A percentile compares a stretch with the other conserved stretches of the same genome.
Conservation (phyloP, 1,140 invertebrate genomes). For the Neodiprion pinetum region DNA sequence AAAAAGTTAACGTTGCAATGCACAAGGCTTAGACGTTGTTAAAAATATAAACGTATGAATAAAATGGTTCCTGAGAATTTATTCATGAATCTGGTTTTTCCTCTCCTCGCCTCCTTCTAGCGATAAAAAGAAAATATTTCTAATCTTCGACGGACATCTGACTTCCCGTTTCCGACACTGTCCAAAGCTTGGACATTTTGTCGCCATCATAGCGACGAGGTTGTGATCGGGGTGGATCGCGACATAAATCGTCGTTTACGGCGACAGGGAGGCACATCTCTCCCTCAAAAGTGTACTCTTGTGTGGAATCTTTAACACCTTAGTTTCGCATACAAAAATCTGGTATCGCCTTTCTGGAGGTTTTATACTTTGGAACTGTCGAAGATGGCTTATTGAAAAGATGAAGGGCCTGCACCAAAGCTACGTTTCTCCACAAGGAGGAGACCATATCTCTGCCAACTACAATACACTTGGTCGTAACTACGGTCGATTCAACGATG, state of each 20-base stretch:
- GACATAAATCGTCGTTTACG: slow-evolving; percentile 68
- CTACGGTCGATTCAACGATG: slow-evolving; percentile 67
- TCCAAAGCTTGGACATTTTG: slow-evolving; percentile 49
- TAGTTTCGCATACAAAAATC: slow-evolving; percentile 27
- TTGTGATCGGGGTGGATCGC: slow-evolving; percentile 56
- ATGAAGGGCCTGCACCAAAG: slow-evolving; percentile 73
- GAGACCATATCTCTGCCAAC: slow-evolving; percentile 61
- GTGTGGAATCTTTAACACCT: slow-evolving; percentile 31
- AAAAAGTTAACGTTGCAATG: too few species aligned
- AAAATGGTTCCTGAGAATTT: too few species aligned
- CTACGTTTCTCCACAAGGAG: slow-evolving; percentile 75
- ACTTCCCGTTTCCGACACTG: slow-evolving; percentile 38
- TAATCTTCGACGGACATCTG: neutral
- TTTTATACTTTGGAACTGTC: slow-evolving; percentile 53
- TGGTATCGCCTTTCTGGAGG: slow-evolving; percentile 31
- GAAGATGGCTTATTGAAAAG: slow-evolving; percentile 82
- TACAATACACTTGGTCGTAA: slow-evolving; percentile 47
- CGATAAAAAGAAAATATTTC: too few species aligned
- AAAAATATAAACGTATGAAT: too few species aligned
- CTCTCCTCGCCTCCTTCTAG: too few species aligned
- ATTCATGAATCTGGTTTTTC: too few species aligned
- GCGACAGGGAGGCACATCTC: slow-evolving; percentile 69
- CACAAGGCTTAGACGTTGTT: too few species aligned
- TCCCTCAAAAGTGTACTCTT: slow-evolving; percentile 51
- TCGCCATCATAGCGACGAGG: slow-evolving; percentile 74